phyloP scores from a whole-genome alignment of 2,797 vertebrate species.

The Anableps anableps region DNA sequence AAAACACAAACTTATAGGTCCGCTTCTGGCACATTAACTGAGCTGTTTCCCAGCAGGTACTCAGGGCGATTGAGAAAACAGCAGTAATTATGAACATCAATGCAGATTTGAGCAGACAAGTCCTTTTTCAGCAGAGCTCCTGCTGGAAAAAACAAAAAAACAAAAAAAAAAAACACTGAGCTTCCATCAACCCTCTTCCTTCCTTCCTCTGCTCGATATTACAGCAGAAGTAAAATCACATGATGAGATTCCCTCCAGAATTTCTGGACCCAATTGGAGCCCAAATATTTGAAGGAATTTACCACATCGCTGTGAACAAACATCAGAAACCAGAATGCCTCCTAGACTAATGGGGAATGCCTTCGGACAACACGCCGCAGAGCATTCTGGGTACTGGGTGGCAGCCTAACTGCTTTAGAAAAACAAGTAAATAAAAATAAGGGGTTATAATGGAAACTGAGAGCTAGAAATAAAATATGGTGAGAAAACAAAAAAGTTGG shows the following conservation, averaged over 20 bases:
- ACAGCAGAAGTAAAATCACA: not conserved
- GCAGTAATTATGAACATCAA: no score
- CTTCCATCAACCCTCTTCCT: not conserved
- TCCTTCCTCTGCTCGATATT: not conserved
- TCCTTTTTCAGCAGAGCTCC: not conserved
- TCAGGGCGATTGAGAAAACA: not conserved
- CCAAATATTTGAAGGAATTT: not conserved
- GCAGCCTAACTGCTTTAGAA: no score
- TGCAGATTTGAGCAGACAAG: not conserved
- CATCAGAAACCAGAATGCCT: not conserved
- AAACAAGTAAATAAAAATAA: no score
- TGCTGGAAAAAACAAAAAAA: no score
- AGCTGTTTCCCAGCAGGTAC: not conserved
- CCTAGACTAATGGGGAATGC: not conserved
- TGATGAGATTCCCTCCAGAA: not conserved
- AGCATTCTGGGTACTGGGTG: no score
- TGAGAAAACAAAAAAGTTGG: not conserved
- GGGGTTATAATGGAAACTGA: no score
- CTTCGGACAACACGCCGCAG: not conserved
- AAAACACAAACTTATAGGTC: not conserved
- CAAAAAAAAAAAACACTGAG: no score
- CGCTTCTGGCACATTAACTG: not conserved
- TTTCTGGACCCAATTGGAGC: not conserved
- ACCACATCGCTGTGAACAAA: not conserved
- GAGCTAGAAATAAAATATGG: no score